Evolutionary conservation across 2,888 invertebrate species (phyloP), one percentile per base, ranked within the genome.

Genomic region (Drosophila barbarae): DNA sequence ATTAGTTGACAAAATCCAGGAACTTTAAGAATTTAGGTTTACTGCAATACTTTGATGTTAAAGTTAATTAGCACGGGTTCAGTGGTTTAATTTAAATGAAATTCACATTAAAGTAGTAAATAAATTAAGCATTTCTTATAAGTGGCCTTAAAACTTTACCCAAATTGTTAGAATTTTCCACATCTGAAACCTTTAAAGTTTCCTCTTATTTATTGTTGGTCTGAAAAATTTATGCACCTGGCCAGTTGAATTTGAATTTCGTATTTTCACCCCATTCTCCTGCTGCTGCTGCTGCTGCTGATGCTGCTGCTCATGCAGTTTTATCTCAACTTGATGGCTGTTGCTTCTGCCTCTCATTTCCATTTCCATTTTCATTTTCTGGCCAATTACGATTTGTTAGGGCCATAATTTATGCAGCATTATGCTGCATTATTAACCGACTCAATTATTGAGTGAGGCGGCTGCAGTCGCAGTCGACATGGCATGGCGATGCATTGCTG

Each of bases 341-440:
- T 10, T 32, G 38, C 12, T 15, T 1, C 39, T 28, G 28, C 51
- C 59, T 47, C 30, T 34, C 28, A 41, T 56, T 66, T 64, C 13
- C 32, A 51, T 55, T 64, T 28, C 26, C 44, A 18, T n/a, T 42
- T 21, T 41, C 35, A 34, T 41, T 58, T 57, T 58, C 38, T 15
- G 36, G 38, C 28, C 46, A 67, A 64, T 64, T 69, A 47, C 63
- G 38, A 50, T 54, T 51, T 39, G 59, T 53, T 60, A 44, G 42
- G 66, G 42, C 66, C 70, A 63, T 69, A 61, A 70, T 70, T 70
- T 70, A 69, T 69, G 70, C 63, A 63, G 44, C 64, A 63, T 55
- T 70, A 63, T 53, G 46, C 59, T 70, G 64, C 57, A 72, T 72
- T 73, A 70, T 72, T 73, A 73, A 59, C 56, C 56, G 65, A 72